Base-by-base conservation (phyloP, 2,113 vertebrate genomes). In the Centropristis striata region DNA sequence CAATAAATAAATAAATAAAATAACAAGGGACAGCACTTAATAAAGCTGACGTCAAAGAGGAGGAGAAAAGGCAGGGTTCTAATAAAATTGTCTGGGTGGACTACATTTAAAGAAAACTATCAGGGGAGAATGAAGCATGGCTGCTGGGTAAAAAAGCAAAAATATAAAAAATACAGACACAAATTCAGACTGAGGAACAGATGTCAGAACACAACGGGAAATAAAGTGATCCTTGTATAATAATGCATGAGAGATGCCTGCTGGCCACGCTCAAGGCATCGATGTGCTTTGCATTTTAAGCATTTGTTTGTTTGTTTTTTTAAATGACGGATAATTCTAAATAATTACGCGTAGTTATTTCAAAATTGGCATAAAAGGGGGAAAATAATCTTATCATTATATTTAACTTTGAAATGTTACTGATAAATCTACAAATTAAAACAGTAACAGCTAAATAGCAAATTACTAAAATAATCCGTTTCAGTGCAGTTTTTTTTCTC, bases 31-130 rank as follows among this genome's bases (percentile, higher is more conserved):
- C 49, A 70, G 41, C 14, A 27, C n/a, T 57, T 54, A 12, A 25
- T 54, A 12, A 25, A 25, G 46, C 5, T 70, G 78, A 84, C 7
- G 47, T 78, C 59, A 67, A 49, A 58, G 61, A 28, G 21, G 15
- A 70, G 59, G 18, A 42, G n/a, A 50, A 51, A 50, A 27, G 13
- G 39, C 20, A 28, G 59, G 12, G 36, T 54, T 63, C 46, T 50
- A 58, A 74, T 79, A 74, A 68, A 74, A 83, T 21, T 14, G 59
- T 42, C 27, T 32, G 32, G 63, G 65, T 80, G 66, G 55, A 57
- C 80, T 78, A 88, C 50, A 72, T 84, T 87, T 67, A 84, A 80
- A 70, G 23, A 8, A 36, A 84, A 75, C 32, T 75, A 80, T 47
- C 54, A 6, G 36, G 78, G 63, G 75, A 28, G 51, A 49, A 67